These are phyloP conservation scores for Euura lappo DNA, from an alignment of 1,140 invertebrate genomes.

Conservation along the genomic window DNA sequence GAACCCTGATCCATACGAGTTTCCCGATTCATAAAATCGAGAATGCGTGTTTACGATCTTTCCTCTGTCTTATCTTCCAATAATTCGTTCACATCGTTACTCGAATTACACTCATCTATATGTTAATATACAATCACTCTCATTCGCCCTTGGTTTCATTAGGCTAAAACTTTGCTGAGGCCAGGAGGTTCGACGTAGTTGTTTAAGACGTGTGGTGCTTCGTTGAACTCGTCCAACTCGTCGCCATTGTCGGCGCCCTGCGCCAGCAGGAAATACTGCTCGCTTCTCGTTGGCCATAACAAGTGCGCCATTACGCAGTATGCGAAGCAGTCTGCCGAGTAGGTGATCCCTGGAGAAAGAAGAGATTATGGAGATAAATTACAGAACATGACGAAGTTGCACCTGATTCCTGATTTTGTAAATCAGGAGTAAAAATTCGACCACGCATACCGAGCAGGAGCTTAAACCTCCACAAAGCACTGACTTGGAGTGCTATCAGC, in stretches of 20 bases:
- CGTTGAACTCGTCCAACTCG: slow-evolving; percentile 90
- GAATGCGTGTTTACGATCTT: no score
- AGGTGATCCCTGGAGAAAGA: slow-evolving; percentile 80
- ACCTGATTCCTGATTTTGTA: slow-evolving; percentile 12
- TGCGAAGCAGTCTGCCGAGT: slow-evolving; percentile 92
- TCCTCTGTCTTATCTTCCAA: not conserved
- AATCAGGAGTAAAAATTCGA: slow-evolving; percentile 21
- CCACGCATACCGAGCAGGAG: slow-evolving; percentile 81
- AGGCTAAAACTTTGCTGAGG: slow-evolving; percentile 56
- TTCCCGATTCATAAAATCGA: no score
- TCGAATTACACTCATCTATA: not conserved
- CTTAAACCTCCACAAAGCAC: slow-evolving; percentile 94
- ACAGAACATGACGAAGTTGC: slow-evolving; percentile 8
- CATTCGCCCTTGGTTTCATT: slow-evolving; percentile 28
- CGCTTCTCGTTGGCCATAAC: slow-evolving; percentile 89
- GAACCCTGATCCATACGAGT: no score
- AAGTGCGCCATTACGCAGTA: slow-evolving; percentile 94
- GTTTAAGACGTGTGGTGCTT: slow-evolving; percentile 87
- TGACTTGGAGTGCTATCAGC: slow-evolving; percentile 91
- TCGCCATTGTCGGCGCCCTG: slow-evolving; percentile 74
- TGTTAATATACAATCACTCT: slow-evolving; percentile 18
- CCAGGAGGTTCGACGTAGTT: slow-evolving; percentile 62
- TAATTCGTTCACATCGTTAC: not conserved
- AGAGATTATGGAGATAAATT: not conserved
- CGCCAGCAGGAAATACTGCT: slow-evolving; percentile 87